Percentiles rank a stretch among this genome's conserved stretches.
Evolutionary conservation across 2,113 vertebrate genomes (phyloP).

Genomic region (Chelonoidis abingdonii): DNA sequence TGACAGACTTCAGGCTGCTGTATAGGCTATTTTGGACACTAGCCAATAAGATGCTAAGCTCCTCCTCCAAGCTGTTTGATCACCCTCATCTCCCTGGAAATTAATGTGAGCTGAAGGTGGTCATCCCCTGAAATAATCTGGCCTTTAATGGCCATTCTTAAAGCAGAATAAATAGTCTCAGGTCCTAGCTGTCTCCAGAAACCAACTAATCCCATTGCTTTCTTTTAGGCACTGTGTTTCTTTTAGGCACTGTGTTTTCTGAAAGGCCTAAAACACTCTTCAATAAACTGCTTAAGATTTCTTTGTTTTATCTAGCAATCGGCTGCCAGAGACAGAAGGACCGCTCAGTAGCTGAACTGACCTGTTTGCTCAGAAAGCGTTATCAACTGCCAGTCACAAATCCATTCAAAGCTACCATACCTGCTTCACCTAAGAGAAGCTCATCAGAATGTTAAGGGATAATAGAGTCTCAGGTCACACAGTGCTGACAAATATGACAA

Average conservation of each 20-base stretch:
- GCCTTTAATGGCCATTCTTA: background rate
- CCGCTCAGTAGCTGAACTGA: background rate
- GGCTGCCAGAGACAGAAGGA: background rate
- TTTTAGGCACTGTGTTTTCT: slow-evolving; percentile 16
- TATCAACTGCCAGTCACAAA: background rate
- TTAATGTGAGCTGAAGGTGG: fast-evolving
- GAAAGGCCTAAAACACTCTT: slow-evolving; percentile 5
- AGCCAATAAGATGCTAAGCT: background rate
- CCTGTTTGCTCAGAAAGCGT: background rate
- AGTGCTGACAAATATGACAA: fast-evolving
- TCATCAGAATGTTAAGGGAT: fast-evolving
- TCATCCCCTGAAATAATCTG: background rate
- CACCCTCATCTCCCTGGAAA: background rate
- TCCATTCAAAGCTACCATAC: background rate
- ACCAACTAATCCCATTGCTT: background rate
- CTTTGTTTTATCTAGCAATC: slow-evolving; percentile 3
- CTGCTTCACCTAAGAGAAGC: background rate
- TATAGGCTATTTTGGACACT: background rate
- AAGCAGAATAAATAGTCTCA: background rate
- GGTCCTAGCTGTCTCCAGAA: background rate
- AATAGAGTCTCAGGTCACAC: background rate
- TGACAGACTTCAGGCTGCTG: background rate
- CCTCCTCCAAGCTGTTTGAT: background rate
- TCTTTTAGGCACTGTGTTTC: background rate
- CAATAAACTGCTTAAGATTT: background rate